Percentiles rank a stretch among this genome's conserved stretches.
Conservation (phyloP, 2,797 vertebrate species). For the Pipistrellus pipistrellus region DNA sequence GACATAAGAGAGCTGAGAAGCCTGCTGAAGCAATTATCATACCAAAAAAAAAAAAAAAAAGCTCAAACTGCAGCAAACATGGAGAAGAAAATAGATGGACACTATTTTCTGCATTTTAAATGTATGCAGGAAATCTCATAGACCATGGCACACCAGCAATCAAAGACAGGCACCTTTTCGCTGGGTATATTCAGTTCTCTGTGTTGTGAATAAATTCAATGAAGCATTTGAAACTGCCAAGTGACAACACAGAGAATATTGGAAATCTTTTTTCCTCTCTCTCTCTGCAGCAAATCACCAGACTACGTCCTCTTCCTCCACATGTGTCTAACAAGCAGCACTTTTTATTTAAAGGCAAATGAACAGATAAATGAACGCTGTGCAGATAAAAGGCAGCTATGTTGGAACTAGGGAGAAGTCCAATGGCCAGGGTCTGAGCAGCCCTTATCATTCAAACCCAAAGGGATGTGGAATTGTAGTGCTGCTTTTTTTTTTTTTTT, state of each 20-base stretch:
- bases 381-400: background rate
- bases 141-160: conserved; percentile 6
- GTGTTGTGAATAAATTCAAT: background rate
- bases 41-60: background rate
- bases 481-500: too few relatives aligned
- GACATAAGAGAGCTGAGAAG: background rate
- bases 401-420: background rate
- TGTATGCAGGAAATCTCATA: background rate
- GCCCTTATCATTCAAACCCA: background rate
- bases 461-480: background rate
- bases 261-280: background rate
- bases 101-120: conserved; percentile 31
- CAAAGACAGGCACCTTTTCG: background rate
- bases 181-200: background rate
- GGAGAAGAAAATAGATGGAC: background rate
- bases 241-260: background rate
- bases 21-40: background rate
- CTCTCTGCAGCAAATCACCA: background rate
- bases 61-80: background rate
- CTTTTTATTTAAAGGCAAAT: background rate
- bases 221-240: conserved; percentile 18
- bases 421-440: too few relatives aligned
- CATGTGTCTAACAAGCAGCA: background rate
- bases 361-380: background rate
- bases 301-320: background rate